Conservation (phyloP, 2,888 invertebrate species). For the Drosophila putrida region DNA sequence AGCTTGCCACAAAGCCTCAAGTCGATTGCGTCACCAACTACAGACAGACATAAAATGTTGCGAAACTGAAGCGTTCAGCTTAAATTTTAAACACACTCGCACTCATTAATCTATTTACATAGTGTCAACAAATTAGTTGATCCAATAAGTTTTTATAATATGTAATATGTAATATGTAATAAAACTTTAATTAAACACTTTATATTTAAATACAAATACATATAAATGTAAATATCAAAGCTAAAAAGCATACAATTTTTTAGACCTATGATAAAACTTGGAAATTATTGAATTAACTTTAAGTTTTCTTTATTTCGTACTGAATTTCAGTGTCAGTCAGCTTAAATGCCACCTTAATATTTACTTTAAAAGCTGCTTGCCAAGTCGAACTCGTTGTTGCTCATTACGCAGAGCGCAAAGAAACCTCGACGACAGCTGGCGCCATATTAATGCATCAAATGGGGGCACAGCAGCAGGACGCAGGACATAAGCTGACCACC, state of each 20-base stretch:
- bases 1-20: constrained; percentile 4
- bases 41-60: background rate
- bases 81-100: no score
- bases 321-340: constrained; percentile 4
- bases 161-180: no score
- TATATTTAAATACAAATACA: no score
- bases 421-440: constrained; percentile 70
- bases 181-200: no score
- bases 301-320: background rate
- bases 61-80: background rate
- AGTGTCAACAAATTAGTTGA: no score
- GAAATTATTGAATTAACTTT: no score
- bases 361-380: constrained; percentile 33
- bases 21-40: no score
- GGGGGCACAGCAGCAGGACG: constrained; percentile 14
- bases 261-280: no score
- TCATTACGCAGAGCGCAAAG: constrained; percentile 54
- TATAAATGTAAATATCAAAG: no score
- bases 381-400: constrained; percentile 16
- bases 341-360: constrained; percentile 21
- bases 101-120: no score
- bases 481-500: constrained; percentile 20
- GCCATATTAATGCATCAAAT: constrained; percentile 55
- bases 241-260: no score
- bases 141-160: no score